phyloP scores from a whole-genome alignment of 2,888 invertebrate genomes.

The Plutella xylostella region DNA sequence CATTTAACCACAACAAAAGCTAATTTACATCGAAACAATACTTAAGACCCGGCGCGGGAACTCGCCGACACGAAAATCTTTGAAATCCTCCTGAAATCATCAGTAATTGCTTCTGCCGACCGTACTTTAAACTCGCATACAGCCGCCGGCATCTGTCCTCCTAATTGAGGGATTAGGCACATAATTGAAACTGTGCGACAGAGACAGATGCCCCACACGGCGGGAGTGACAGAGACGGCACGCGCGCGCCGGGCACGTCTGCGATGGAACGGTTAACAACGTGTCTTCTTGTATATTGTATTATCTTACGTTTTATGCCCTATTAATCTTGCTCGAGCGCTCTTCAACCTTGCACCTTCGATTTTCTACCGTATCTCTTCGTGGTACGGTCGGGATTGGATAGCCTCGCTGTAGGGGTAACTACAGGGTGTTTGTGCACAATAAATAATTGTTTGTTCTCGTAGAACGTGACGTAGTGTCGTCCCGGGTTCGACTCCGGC shows the following conservation, averaged over 20 bases:
- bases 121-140: conserved; percentile 66
- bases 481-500: conserved; percentile 26
- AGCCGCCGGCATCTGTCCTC: conserved; percentile 71
- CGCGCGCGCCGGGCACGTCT: conserved; percentile 38
- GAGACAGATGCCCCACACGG: conserved; percentile 29
- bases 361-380: conserved; percentile 29
- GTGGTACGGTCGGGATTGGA: conserved; percentile 31
- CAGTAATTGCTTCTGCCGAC: conserved; percentile 57
- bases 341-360: conserved; percentile 22
- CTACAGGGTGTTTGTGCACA: conserved; percentile 46
- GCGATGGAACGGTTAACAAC: conserved; percentile 71
- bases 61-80: conserved; percentile 1
- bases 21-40: too few relatives aligned
- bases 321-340: conserved; percentile 63
- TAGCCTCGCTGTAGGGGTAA: conserved; percentile 16
- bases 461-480: conserved; percentile 57
- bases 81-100: conserved; percentile 32
- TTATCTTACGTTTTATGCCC: conserved; percentile 70
- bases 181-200: conserved; percentile 72
- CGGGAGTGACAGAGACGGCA: conserved; percentile 39
- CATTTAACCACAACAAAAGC: too few relatives aligned
- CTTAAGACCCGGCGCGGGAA: too few relatives aligned
- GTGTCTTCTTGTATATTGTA: conserved; percentile 75
- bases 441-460: conserved; percentile 67
- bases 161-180: conserved; percentile 77